Percentiles rank a stretch among this genome's conserved stretches.
These are phyloP conservation scores for Rhincodon typus DNA, from an alignment of 2,797 vertebrate species.

Conservation along the genomic window DNA sequence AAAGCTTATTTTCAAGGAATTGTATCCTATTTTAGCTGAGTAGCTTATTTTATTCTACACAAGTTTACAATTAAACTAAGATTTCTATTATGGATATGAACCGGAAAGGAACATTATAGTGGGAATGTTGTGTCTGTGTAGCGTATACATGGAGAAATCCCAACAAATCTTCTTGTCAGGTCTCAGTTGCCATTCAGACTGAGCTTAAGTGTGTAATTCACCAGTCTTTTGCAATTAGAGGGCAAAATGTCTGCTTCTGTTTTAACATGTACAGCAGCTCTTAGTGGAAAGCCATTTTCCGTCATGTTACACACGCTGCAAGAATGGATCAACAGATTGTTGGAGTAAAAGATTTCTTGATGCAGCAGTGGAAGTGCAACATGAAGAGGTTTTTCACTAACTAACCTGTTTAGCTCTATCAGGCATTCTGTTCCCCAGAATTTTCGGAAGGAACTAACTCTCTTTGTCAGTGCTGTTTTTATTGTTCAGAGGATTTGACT, in stretches of 20 bases:
- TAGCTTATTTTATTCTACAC: neutral
- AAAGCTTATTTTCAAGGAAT: neutral
- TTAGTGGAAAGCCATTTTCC: neutral
- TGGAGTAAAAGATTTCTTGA: neutral
- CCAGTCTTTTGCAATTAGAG: neutral
- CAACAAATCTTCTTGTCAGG: neutral
- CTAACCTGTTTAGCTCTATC: no score
- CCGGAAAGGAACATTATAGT: neutral
- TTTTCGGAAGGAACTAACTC: neutral
- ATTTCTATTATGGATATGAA: neutral
- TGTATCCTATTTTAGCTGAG: neutral
- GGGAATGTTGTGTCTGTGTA: neutral
- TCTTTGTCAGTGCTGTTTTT: neutral
- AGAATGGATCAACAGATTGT: neutral
- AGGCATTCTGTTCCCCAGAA: neutral
- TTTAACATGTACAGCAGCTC: neutral
- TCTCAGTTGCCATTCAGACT: neutral
- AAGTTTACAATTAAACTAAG: neutral
- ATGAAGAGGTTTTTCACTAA: neutral
- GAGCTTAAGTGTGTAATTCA: neutral
- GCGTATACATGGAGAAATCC: neutral
- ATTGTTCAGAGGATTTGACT: neutral
- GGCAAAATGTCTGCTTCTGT: neutral
- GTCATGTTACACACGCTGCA: no score
- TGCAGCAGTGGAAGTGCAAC: neutral